Base-by-base conservation (phyloP, 2,113 vertebrate genomes). In the Sylvicapra grimmia region DNA sequence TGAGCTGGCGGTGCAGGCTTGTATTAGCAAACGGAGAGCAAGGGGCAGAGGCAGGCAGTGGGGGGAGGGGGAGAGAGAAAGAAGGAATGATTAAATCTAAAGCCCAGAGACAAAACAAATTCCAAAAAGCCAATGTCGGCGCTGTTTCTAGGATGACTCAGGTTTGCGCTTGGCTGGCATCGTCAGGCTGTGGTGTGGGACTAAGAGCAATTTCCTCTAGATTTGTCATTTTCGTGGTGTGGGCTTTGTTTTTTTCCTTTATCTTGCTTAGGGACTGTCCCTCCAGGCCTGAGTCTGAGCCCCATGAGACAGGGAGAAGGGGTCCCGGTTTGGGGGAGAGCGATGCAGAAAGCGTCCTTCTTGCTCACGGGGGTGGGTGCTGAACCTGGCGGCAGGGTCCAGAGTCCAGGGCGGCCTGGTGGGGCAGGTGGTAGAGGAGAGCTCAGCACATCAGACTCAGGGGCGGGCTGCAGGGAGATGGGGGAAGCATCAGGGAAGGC, bases 91-190 rank as follows among this genome's bases (percentile, higher is more conserved):
- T 97, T 96, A 94, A 96, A 97, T 97, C 96, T 94, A 97, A 97
- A 97, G 82, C 97, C 65, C 94, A 83, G 85, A 96, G 97, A 97
- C 93, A 97, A 97, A 98, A 98, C 97, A 97, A 98, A 98, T 96
- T 98, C 93, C 96, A 98, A 98, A 96, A 72, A 98, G 97, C 97
- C 97, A 98, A 98, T 97, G 92, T 86, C 94, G 97, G 91, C 98
- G 98, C 98, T 97, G 94, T 98, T 98, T 96, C 98, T 96, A 95
- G 98, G 98, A 98, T 99, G 98, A 99, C 98, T 99, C 98, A 98
- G 97, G 92, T 98, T 98, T 97, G 95, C 65, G 92, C 96, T 23
- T 89, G 91, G 96, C 89, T 29, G 2, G 96, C 97, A 96, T 49
- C 92, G 31, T 94, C 96, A 54, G 97, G 87, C 96, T 89, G 49